Conservation (phyloP, 2,888 invertebrate genomes). For the Coelogynopora nodosa region DNA sequence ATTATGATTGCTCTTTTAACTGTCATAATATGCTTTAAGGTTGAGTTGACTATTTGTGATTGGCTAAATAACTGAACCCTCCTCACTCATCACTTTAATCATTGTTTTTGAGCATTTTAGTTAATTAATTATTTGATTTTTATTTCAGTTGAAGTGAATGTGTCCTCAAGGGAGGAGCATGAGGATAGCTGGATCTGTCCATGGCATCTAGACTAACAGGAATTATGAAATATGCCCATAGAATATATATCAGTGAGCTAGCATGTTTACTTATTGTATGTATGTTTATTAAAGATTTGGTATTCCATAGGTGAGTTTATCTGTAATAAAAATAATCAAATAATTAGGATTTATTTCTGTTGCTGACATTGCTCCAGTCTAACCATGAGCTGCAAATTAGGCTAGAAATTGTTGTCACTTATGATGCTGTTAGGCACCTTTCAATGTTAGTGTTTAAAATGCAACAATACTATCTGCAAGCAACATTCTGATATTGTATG, state of each 20-base stretch:
- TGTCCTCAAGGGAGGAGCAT: too few relatives aligned
- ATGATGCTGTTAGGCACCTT: neutral
- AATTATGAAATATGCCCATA: neutral
- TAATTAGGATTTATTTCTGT: neutral
- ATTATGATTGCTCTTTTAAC: neutral
- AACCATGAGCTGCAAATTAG: neutral
- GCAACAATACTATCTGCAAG: neutral
- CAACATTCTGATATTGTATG: neutral
- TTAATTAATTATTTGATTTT: too few relatives aligned
- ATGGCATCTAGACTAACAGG: neutral
- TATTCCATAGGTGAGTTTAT: neutral
- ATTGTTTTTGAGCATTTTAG: too few relatives aligned
- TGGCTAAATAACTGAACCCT: too few relatives aligned
- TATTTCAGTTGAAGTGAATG: too few relatives aligned
- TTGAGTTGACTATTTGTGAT: too few relatives aligned
- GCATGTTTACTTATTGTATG: neutral
- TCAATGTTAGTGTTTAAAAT: neutral
- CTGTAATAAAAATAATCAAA: neutral
- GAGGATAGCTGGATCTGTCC: too few relatives aligned
- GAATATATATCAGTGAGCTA: neutral
- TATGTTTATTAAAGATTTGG: neutral
- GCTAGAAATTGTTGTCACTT: neutral
- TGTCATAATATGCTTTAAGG: neutral
- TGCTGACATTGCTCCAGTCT: neutral
- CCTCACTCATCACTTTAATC: too few relatives aligned